Evolutionary conservation across 2,888 invertebrate species (phyloP), one percentile per base, ranked within the genome.

Genomic region (Minunthozetes semirufus): DNA sequence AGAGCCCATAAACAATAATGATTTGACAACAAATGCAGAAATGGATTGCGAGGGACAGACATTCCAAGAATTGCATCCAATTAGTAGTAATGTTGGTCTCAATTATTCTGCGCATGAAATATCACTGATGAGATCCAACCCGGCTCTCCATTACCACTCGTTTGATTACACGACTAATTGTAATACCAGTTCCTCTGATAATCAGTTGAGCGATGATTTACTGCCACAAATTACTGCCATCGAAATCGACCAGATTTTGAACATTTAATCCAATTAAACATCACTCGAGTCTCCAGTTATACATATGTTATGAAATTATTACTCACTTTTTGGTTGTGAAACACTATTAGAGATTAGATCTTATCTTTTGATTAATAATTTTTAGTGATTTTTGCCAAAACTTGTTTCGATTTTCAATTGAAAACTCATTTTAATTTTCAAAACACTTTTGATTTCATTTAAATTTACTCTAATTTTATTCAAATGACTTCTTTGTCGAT

Each of bases 21-120:
- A 46, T 22, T 15, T 46, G 46, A 66, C 15, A n/a, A 46, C 46
- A 46, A 38, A 33, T 63, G n/a, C 9, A 38, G 66, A 66, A 17
- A 17, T 66, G 66, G 66, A 66, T 66, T 15, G 42, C 46, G 46
- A 68, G 29, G 63, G n/a, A 22, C 38, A 22, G 19, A 68, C 38
- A n/a, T 68, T 68, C 46, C 68, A 68, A 68, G 68, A 68, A 68
- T 68, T 68, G 33, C 68, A 38, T 68, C 68, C 68, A 68, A 68
- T 68, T 68, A 68, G 46, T 46, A 46, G 46, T 68, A 68, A 68
- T 68, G 46, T 42, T 68, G 68, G 68, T 42, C 68, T 68, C 68
- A 68, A 68, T 68, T 68, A 68, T 63, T 63, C 63, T 33, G 61
- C 61, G 15, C 63, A 63, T 68, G 68, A 68, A 42, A 68, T 68